Evolutionary conservation across 2,888 invertebrate genomes (phyloP).

Genomic region (Cepaea hortensis): DNA sequence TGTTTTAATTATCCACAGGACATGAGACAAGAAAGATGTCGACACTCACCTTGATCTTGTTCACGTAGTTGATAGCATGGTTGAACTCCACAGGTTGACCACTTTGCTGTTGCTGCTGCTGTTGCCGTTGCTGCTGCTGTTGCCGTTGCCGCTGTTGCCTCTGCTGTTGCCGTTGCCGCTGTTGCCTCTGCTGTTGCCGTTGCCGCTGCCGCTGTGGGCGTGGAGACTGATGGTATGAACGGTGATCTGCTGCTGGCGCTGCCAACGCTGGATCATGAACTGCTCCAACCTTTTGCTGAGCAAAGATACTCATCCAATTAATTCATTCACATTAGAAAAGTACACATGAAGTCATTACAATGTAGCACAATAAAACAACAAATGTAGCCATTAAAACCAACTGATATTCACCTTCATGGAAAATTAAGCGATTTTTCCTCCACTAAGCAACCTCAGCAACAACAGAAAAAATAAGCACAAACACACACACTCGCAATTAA

Average conservation of each 20-base stretch:
- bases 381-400: neutral
- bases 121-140: conserved; percentile 90
- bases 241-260: too few species aligned
- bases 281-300: conserved; percentile 44
- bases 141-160: conserved; percentile 98
- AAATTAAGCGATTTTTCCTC: too few species aligned
- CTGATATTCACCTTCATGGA: neutral
- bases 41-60: conserved; percentile 95
- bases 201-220: conserved; percentile 84
- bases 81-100: conserved; percentile 95
- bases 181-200: conserved; percentile 98
- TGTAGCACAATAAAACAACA: neutral
- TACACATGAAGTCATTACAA: neutral
- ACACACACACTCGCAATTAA: too few species aligned
- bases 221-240: conserved; percentile 37
- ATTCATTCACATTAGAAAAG: too few species aligned
- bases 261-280: conserved; percentile 48
- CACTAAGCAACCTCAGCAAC: too few species aligned
- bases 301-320: neutral
- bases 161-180: conserved; percentile 84
- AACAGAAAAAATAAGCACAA: neutral
- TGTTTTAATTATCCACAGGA: neutral
- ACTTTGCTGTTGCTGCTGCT: conserved; percentile 46
- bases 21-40: too few species aligned
- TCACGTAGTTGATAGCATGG: conserved; percentile 98